These are phyloP conservation scores for Tiphia femorata DNA, from an alignment of 2,888 invertebrate genomes.

Conservation along the genomic window DNA sequence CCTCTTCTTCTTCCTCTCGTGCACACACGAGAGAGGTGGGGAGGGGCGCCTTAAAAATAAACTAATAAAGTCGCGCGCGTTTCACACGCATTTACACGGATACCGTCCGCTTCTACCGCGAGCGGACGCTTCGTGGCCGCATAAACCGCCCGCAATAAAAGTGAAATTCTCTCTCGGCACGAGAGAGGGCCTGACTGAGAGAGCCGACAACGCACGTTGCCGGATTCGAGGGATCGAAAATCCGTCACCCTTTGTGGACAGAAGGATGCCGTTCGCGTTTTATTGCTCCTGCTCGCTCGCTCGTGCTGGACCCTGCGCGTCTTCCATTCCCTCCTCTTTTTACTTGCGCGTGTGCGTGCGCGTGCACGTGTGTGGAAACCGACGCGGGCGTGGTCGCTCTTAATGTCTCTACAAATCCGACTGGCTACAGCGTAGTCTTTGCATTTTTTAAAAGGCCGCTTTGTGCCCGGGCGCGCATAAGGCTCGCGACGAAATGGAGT, in stretches of 20 bases:
- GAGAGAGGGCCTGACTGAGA: conserved; percentile 17
- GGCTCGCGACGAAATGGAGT: conserved; percentile 20
- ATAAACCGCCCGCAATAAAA: conserved; percentile 43
- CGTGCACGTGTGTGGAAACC: conserved; percentile 25
- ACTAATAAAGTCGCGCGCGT: conserved; percentile 51
- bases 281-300: conserved; percentile 36
- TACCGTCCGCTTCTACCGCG: conserved; percentile 6
- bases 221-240: conserved; percentile 42
- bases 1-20: conserved; percentile 6
- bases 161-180: conserved; percentile 31
- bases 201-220: conserved; percentile 29
- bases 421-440: conserved; percentile 7
- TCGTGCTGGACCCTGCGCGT: background rate
- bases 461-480: conserved; percentile 18
- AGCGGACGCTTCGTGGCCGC: background rate
- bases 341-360: background rate
- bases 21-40: conserved; percentile 21
- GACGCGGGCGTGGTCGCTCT: conserved; percentile 30
- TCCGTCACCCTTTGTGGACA: conserved; percentile 48
- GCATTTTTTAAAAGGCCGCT: conserved; percentile 30
- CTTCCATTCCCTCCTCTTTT: background rate
- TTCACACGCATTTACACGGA: conserved; percentile 42
- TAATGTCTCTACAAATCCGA: conserved; percentile 33
- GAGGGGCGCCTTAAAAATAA: conserved; percentile 54
- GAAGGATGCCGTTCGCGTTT: conserved; percentile 35